A percentile compares a stretch with the other conserved stretches of the same genome.
Evolutionary conservation across 35 echinoderm and acorn worm species (phyloP).

Genomic region (Strongylocentrotus purpuratus): DNA sequence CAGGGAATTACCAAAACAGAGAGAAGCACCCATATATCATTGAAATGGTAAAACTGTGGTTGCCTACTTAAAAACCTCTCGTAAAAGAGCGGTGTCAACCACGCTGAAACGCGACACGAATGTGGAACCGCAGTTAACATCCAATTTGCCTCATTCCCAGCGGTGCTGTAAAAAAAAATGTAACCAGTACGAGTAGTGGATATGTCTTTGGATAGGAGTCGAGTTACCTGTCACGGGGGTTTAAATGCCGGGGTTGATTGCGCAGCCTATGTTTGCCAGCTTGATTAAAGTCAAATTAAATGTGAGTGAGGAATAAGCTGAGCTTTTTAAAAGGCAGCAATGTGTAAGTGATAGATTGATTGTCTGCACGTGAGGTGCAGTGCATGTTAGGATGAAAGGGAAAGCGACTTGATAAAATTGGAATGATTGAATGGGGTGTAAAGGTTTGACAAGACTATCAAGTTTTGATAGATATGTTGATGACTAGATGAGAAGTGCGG

Average conservation of each 20-base stretch:
- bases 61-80: neutral
- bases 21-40: neutral
- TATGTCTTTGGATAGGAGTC: neutral
- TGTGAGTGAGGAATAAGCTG: neutral
- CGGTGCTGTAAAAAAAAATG: neutral
- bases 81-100: neutral
- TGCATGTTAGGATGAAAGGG: neutral
- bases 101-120: neutral
- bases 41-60: neutral
- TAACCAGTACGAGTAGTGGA: neutral
- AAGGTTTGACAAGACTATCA: neutral
- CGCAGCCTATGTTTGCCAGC: neutral
- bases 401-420: neutral
- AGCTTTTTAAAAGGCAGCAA: neutral
- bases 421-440: neutral
- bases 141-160: neutral
- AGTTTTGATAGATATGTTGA: neutral
- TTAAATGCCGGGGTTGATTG: neutral
- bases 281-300: slow-evolving; percentile 20
- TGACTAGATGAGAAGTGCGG: neutral
- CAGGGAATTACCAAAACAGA: neutral
- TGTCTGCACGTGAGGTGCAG: neutral
- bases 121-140: neutral
- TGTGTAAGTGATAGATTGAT: neutral
- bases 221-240: neutral